Conservation (phyloP, 1,140 invertebrate genomes). For the Oedothorax gibbosus region DNA sequence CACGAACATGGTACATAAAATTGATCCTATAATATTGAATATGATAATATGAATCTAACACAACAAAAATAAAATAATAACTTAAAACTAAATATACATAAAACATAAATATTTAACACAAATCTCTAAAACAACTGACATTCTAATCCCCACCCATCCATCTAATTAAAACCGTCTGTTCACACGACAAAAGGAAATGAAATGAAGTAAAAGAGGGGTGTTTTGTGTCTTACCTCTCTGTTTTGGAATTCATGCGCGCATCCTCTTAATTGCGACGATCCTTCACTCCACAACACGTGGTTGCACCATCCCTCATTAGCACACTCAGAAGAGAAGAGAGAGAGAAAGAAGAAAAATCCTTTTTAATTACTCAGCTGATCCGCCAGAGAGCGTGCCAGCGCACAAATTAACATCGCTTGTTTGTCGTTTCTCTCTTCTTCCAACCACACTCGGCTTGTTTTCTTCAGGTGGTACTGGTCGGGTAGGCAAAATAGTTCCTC, state of each 20-base stretch:
- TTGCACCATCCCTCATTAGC: constrained; percentile 54
- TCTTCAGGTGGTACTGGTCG: too few relatives aligned
- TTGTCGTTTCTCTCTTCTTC: constrained; percentile 18
- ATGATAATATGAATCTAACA: too few relatives aligned
- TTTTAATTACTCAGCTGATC: constrained; percentile 58
- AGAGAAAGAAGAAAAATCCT: constrained; percentile 41
- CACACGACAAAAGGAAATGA: too few relatives aligned
- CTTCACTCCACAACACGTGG: constrained; percentile 54
- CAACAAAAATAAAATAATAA: too few relatives aligned
- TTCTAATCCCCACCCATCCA: too few relatives aligned
- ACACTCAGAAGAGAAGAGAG: constrained; percentile 22
- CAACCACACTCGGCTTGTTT: not conserved
- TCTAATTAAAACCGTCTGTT: too few relatives aligned
- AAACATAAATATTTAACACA: too few relatives aligned
- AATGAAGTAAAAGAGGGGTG: not conserved
- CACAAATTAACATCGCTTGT: constrained; percentile 52
- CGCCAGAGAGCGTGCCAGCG: constrained; percentile 58
- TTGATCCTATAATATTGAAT: too few relatives aligned
- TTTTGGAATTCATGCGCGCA: constrained; percentile 57
- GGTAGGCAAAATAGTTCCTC: too few relatives aligned
- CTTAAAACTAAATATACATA: too few relatives aligned
- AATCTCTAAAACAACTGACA: too few relatives aligned
- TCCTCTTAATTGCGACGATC: constrained; percentile 57
- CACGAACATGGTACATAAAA: too few relatives aligned
- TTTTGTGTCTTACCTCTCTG: constrained; percentile 48